Evolutionary conservation across 2,888 invertebrate genomes (phyloP).

Genomic region (Lordiphosa fenestrarum): DNA sequence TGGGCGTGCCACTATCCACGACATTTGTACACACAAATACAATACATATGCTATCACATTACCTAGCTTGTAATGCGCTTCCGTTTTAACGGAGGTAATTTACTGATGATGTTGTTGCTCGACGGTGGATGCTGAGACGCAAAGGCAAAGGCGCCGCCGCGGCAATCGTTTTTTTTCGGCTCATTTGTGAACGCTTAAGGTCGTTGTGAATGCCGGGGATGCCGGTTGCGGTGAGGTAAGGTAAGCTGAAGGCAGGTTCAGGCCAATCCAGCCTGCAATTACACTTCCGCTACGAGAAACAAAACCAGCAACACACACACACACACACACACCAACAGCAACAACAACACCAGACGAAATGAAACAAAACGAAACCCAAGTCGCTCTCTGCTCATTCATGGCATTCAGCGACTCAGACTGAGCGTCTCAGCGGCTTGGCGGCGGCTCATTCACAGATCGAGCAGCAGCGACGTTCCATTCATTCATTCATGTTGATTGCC

Average conservation of each 20-base stretch:
- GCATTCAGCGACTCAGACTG: constrained; percentile 10
- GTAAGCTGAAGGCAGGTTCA: constrained; percentile 22
- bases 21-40: constrained; percentile 10
- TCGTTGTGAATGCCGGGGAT: constrained; percentile 12
- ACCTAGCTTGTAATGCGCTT: constrained; percentile 67
- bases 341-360: constrained; percentile 10
- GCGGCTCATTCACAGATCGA: constrained; percentile 36
- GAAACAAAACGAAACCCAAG: constrained; percentile 26
- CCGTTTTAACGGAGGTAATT: constrained; percentile 60
- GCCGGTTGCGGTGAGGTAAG: constrained; percentile 2
- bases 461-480: constrained; percentile 44
- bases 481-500: constrained; percentile 73
- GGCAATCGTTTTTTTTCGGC: constrained; percentile 44
- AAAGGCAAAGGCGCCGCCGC: constrained; percentile 50
- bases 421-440: constrained; percentile 13
- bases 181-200: constrained; percentile 52
- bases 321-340: constrained; percentile 7
- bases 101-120: constrained; percentile 15
- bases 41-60: constrained; percentile 61
- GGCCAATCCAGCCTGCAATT: constrained; percentile 52
- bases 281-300: constrained; percentile 54
- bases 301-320: constrained; percentile 13
- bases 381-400: constrained; percentile 44
- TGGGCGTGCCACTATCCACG: constrained; percentile 25
- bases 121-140: constrained; percentile 15